Base-by-base conservation (phyloP, 92 coral and sea anemone species). In the Virgularia gustaviana region DNA sequence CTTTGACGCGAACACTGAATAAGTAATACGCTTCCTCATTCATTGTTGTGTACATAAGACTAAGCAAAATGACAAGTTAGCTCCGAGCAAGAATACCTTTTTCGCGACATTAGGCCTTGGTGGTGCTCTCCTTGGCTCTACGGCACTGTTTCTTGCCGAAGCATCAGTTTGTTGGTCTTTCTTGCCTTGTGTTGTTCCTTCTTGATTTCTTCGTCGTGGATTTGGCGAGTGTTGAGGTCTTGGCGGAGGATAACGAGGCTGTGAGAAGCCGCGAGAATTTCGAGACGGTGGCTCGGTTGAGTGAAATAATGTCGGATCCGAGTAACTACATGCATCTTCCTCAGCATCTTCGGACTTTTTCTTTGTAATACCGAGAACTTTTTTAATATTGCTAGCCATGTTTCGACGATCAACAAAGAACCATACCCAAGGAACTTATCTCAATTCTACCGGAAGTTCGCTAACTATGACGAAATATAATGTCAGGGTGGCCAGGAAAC, bases 181-280 rank as follows among this genome's bases (percentile, higher is more conserved):
- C 18, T 47, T 51, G 7, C 75, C 75, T n/a, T 49, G 73, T 47
- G 31, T n/a, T n/a, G 39, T 20, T 10, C 7, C 16, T 16, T 53
- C 38, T 25, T 68, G 59, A 19, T 15, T 22, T 20, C 87, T 84
- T 44, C 72, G 71, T 35, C 86, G 80, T 0, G 84, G 81, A 47
- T 36, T 77, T 24, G 95, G 88, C 34, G 96, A 88, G 78, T 91
- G 99, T 23, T 90, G 83, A 30, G 99, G 99, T 47, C 99, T 77
- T 3, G 99, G 99, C 80, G 99, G 99, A 66, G 99, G 99, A 63
- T 94, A 94, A 51, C 77, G 90, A 1, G 99, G 99, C 81, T 86
- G 90, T 25, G 39, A 64, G 7, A 83, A 72, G 15, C 87, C 76
- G 33, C 77, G 62, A 70, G 75, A 49, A 1, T 78, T 59, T 61